Evolutionary conservation across 2,888 invertebrate species (phyloP), one percentile per base, ranked within the genome.

Genomic region (Corythucha ciliata): DNA sequence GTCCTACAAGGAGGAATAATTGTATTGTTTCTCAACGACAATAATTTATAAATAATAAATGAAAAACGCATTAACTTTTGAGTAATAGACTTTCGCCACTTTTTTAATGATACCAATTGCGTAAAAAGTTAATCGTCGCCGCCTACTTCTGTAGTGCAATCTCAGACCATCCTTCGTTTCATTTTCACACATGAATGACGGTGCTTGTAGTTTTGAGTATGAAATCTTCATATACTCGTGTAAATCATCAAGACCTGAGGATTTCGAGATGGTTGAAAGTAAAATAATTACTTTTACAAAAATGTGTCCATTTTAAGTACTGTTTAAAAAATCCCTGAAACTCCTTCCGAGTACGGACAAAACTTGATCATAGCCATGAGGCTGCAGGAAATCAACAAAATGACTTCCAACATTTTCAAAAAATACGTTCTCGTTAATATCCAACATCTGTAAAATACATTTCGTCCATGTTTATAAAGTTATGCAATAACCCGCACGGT

Each of bases 211-310:
- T 61, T 85, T 77, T 0, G 93, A 93, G 67, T 94, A 94, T 48
- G 91, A 92, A 71, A 93, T 93, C 68, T 94, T 88, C 40, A 97
- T 74, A 68, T 97, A 97, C 68, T 96, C 96, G 68, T 97, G 97
- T 21, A 97, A 74, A 71, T 96, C 96, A 70, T 97, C 96, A 61
- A 97, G 72, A 0, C 72, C 69, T 69, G 57, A 7, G n/a, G 34
- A 8, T 16, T 8, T 29, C 12, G 2, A 18, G 6, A 4, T 7
- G 7, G 22, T 40, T n/a, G n/a, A n/a, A n/a, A n/a, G n/a, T n/a
- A 29, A 36, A 36, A 36, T 14, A 7, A 36, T 37, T 4, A 18
- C 12, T 18, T 39, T 39, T 39, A 7, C 4, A 6, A 45, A 8
- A 18, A 22, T 37, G 4, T 8, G 5, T 7, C 18, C 5, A 16